Evolutionary conservation across 2,797 vertebrate genomes (phyloP).

Genomic region (Anisognathus igniventris): DNA sequence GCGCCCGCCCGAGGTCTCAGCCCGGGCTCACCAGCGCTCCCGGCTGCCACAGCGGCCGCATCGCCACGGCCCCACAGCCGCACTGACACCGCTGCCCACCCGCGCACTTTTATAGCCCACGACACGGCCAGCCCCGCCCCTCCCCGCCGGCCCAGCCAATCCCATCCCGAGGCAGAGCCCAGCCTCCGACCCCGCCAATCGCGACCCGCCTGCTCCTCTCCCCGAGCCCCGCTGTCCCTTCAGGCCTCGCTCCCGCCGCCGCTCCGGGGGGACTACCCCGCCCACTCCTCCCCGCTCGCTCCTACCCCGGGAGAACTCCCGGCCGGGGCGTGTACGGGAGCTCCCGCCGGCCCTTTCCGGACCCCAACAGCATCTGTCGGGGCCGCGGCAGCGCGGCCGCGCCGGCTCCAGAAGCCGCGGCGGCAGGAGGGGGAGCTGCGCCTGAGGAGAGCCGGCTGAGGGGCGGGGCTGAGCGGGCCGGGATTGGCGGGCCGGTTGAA

Average conservation of each 20-base stretch:
- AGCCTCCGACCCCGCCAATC: background rate
- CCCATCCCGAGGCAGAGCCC: background rate
- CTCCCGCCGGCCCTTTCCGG: background rate
- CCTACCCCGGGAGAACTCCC: background rate
- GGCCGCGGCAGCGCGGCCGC: background rate
- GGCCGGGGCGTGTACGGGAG: background rate
- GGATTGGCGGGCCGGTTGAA: background rate
- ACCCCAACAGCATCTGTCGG: background rate
- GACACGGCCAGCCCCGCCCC: background rate
- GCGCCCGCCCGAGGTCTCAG: background rate
- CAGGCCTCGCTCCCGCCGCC: background rate
- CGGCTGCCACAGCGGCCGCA: rapidly evolving
- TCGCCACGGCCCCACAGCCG: rapidly evolving
- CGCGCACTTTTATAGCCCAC: background rate
- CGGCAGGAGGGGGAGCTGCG: too few species aligned
- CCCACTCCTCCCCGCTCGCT: background rate
- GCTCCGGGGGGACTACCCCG: background rate
- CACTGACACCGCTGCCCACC: rapidly evolving
- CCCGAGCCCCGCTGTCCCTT: too few species aligned
- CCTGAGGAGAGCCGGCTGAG: background rate
- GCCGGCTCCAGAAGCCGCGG: background rate
- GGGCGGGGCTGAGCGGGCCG: background rate
- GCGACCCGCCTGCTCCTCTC: background rate
- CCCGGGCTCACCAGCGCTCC: too few species aligned
- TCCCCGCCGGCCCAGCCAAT: background rate